phyloP scores from a whole-genome alignment of 2,113 vertebrate genomes.

The Rana temporaria region DNA sequence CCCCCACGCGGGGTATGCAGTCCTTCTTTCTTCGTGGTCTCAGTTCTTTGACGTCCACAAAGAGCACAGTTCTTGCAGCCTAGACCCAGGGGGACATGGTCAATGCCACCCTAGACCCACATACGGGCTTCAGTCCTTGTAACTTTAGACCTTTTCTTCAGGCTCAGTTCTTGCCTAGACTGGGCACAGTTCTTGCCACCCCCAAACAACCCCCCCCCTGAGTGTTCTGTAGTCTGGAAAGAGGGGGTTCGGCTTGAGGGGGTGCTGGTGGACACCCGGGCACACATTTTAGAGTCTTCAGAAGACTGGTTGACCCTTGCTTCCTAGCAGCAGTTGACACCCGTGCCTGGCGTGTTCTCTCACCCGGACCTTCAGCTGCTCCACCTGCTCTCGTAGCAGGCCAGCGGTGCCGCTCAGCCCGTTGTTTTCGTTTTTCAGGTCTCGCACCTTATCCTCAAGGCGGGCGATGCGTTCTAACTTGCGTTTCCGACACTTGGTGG shows the following conservation, averaged over 20 bases:
- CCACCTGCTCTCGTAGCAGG: slow-evolving; percentile 88
- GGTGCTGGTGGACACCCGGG: not conserved
- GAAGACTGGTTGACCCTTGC: slow-evolving; percentile 80
- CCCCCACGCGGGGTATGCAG: too few relatives aligned
- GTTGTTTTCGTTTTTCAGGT: slow-evolving; percentile 87
- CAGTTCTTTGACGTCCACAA: too few relatives aligned
- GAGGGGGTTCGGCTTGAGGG: too few relatives aligned
- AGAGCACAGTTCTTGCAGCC: too few relatives aligned
- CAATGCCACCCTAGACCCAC: too few relatives aligned
- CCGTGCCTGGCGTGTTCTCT: slow-evolving; percentile 90
- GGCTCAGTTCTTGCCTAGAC: not conserved
- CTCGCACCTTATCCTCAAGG: slow-evolving; percentile 91
- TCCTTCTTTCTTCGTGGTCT: not conserved
- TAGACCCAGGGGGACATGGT: too few relatives aligned
- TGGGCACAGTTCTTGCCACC: not conserved
- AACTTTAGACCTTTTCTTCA: too few relatives aligned
- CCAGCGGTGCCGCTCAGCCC: slow-evolving; percentile 87
- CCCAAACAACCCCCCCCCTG: not conserved
- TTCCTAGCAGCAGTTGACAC: slow-evolving; percentile 89
- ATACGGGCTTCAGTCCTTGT: too few relatives aligned
- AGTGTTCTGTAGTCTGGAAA: not conserved
- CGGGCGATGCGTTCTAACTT: slow-evolving; percentile 92
- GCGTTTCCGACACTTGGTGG: slow-evolving; percentile 90
- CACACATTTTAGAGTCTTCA: slow-evolving; percentile 41
- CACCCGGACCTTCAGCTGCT: slow-evolving; percentile 91